phyloP scores from a whole-genome alignment of 2,888 invertebrate species.

The Frankliniella intonsa region DNA sequence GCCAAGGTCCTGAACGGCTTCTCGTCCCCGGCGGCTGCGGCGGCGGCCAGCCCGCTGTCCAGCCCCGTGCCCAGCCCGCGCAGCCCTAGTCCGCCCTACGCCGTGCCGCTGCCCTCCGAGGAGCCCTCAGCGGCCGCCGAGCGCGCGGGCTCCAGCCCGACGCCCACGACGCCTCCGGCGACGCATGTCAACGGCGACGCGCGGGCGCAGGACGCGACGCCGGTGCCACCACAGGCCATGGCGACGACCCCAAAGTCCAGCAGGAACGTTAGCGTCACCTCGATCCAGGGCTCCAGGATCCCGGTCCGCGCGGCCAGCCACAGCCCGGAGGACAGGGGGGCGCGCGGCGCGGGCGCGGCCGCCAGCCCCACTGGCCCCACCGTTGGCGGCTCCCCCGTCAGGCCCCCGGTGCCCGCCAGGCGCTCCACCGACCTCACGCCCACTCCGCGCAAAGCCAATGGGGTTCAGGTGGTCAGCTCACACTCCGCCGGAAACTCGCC shows the following conservation, averaged over 20 bases:
- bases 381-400: neutral
- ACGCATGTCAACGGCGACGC: neutral
- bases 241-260: neutral
- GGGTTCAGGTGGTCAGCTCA: neutral
- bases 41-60: neutral
- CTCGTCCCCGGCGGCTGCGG: neutral
- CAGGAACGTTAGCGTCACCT: neutral
- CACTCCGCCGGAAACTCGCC: neutral
- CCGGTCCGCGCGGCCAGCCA: constrained; percentile 5
- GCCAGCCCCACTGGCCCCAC: neutral
- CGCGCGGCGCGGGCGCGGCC: neutral
- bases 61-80: neutral
- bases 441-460: constrained; percentile 2
- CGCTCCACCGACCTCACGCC: neutral
- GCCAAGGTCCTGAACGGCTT: neutral
- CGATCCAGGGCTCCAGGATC: constrained; percentile 7
- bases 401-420: constrained; percentile 18
- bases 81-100: neutral
- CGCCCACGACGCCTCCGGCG: neutral
- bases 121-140: neutral
- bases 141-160: neutral
- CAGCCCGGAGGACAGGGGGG: neutral
- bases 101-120: neutral
- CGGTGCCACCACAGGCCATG: neutral
- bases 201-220: neutral